Evolutionary conservation across 2,113 vertebrate species (phyloP), one percentile per base, ranked within the genome.

Genomic region (Garra rufa): DNA sequence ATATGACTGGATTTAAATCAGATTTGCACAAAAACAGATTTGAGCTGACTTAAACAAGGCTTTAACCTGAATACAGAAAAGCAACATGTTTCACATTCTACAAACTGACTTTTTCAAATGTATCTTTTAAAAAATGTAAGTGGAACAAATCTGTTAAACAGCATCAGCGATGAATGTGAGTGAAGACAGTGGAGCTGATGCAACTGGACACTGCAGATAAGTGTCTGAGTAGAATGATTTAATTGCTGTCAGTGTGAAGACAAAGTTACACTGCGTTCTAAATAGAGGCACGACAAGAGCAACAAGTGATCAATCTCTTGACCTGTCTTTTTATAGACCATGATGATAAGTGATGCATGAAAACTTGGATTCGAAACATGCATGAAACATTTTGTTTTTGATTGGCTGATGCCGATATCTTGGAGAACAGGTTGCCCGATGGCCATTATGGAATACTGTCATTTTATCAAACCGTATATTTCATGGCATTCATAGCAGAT

Each of bases 191-290:
- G 67, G 10, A 44, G 69, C 2, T 24, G 6, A 24, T 44, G 69
- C 6, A 3, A 71, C 5, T 44, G 69, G 19, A 71, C 69, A 71
- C 34, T 44, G 69, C 38, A 71, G 69, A 70, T n/a, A 19, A 69
- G 41, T 1, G 9, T 4, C 65, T 5, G 65, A 70, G 34, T 6
- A 69, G 65, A 44, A 73, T 26, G 69, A 73, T 73, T 73, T 73
- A 4, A 73, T 73, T 26, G 41, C 69, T 73, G 69, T 73, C 21
- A 73, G 69, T 15, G 69, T n/a, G 11, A 24, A 46, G 70, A 73
- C 70, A 73, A 24, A 73, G 24, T 26, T 73, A 73, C 41, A 26
- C 41, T 44, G n/a, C 1, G n/a, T 24, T 44, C 69, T 44, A 43
- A 71, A 71, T 8, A 71, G 52, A 57, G 69, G n/a, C 69, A 71